Conservation (phyloP, 2,113 vertebrate genomes). For the Ariopsis seemanni region DNA sequence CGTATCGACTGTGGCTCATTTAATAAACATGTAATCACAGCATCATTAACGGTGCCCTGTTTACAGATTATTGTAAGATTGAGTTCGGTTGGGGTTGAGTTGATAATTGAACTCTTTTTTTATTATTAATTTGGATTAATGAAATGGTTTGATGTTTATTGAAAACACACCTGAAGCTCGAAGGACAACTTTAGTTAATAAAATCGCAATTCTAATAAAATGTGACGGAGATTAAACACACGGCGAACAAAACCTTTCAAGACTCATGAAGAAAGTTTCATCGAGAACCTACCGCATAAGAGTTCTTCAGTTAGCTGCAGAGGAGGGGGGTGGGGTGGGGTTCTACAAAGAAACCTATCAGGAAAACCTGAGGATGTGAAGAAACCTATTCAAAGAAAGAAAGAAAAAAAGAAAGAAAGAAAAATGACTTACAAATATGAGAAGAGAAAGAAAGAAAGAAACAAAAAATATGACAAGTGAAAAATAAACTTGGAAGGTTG, state of each 20-base stretch:
- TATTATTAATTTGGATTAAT: background rate
- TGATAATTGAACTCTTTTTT: slow-evolving; percentile 5
- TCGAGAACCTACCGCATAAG: background rate
- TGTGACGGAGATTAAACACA: background rate
- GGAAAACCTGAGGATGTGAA: background rate
- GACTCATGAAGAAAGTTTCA: background rate
- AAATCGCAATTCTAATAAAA: background rate
- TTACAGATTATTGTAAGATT: slow-evolving; percentile 25
- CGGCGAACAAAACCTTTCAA: background rate
- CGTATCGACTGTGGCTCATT: slow-evolving; percentile 10
- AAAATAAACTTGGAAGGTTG: background rate
- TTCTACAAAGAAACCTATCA: background rate
- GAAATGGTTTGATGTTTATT: background rate
- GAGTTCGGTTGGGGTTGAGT: background rate
- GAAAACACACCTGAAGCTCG: background rate
- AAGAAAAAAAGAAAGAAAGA: background rate
- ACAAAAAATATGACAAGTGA: background rate
- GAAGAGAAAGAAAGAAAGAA: background rate
- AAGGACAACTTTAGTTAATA: background rate
- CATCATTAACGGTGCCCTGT: slow-evolving; percentile 14
- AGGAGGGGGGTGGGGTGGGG: too few species aligned
- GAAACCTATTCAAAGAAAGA: background rate
- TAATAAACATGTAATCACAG: slow-evolving; percentile 24
- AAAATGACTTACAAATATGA: background rate
- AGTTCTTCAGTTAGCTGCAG: background rate